phyloP scores from a whole-genome alignment of 2,113 vertebrate genomes.

The Neodon shergylaensis region DNA sequence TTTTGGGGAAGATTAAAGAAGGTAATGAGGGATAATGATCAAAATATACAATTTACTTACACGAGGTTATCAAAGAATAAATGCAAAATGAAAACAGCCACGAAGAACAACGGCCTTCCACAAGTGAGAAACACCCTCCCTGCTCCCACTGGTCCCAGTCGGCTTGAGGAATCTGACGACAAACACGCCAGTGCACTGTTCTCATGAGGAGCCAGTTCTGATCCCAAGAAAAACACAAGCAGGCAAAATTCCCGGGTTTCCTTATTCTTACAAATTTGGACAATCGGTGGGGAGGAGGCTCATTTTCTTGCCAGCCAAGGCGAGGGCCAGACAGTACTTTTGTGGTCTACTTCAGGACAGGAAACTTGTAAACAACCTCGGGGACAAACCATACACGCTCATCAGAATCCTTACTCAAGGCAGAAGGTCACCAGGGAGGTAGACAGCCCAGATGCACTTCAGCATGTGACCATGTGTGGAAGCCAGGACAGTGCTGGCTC shows the following conservation, averaged over 20 bases:
- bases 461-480: background rate
- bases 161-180: background rate
- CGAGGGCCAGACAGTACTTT: conserved; percentile 42
- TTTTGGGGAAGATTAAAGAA: background rate
- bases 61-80: background rate
- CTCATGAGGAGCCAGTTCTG: background rate
- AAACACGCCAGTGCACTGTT: background rate
- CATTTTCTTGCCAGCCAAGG: background rate
- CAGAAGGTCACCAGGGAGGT: conserved; percentile 66
- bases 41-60: background rate
- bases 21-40: background rate
- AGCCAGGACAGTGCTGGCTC: background rate
- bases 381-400: conserved; percentile 61
- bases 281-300: background rate
- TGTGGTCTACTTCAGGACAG: conserved; percentile 66
- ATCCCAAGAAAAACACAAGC: conserved; percentile 34
- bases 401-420: conserved; percentile 52
- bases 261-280: conserved; percentile 36
- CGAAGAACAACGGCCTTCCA: background rate
- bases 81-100: background rate
- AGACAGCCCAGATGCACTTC: background rate
- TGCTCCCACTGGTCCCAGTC: background rate
- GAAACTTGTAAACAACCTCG: conserved; percentile 60
- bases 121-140: background rate
- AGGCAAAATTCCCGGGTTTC: conserved; percentile 23